A percentile compares a stretch with the other conserved stretches of the same genome.
Conservation (phyloP, 2,797 vertebrate species). For the Margarornis squamiger region DNA sequence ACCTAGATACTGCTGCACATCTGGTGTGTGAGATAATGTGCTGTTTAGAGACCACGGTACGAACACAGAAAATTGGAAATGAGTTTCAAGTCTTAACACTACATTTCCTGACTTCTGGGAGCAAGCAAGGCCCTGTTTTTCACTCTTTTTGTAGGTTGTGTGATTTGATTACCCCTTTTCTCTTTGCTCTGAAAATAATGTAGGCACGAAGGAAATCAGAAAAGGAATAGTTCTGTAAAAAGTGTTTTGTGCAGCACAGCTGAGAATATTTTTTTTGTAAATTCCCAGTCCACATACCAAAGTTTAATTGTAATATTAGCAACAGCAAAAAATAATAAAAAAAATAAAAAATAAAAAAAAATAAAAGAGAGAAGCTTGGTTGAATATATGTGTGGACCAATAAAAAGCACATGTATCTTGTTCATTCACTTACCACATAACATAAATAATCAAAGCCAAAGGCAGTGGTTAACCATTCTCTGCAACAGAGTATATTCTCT, state of each 20-base stretch:
- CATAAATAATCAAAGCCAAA: neutral
- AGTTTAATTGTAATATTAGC: neutral
- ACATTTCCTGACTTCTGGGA: slow-evolving; percentile 61
- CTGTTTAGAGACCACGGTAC: slow-evolving; percentile 13
- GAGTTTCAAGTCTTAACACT: slow-evolving; percentile 21
- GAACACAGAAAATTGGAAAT: slow-evolving; percentile 15
- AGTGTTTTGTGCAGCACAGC: slow-evolving; percentile 15
- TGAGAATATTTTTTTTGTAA: neutral
- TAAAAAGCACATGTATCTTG: neutral
- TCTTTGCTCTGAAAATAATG: slow-evolving; percentile 53
- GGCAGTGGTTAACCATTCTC: neutral
- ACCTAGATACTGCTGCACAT: slow-evolving; percentile 39
- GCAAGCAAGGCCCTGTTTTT: slow-evolving; percentile 26
- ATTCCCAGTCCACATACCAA: neutral
- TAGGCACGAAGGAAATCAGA: slow-evolving; percentile 6
- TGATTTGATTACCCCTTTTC: slow-evolving; percentile 55
- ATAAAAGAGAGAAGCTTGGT: neutral
- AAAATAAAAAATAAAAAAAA: neutral
- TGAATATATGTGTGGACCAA: neutral
- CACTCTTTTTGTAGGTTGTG: slow-evolving; percentile 35
- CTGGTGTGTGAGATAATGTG: slow-evolving; percentile 43
- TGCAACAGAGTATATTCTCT: neutral
- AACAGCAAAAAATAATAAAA: neutral
- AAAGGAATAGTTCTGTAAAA: slow-evolving; percentile 38
- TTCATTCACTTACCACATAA: neutral